phyloP scores from a whole-genome alignment of 53 echinoderm and acorn worm genomes.

The Holothuria scabra region DNA sequence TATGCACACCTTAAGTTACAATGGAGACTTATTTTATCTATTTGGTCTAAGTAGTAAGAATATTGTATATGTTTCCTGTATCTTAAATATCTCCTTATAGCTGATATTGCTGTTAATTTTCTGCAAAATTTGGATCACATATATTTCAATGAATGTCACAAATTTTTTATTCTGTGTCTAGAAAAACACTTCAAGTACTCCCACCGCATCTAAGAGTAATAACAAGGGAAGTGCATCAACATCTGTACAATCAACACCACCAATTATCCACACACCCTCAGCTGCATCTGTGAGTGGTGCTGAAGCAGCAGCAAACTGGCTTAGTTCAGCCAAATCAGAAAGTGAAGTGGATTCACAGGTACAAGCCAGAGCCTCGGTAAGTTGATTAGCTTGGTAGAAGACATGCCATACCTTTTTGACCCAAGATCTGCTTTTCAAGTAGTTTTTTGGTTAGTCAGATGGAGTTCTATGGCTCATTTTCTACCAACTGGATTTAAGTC shows the following conservation, averaged over 20 bases:
- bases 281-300: slow-evolving; percentile 67
- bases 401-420: too few species aligned
- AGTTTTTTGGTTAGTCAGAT: too few species aligned
- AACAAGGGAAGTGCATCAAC: slow-evolving; percentile 17
- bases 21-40: too few species aligned
- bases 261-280: slow-evolving; percentile 15
- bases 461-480: too few species aligned
- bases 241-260: slow-evolving; percentile 27
- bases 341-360: slow-evolving; percentile 55
- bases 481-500: too few species aligned
- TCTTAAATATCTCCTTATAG: too few species aligned
- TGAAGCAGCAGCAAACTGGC: slow-evolving; percentile 94
- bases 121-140: too few species aligned
- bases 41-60: too few species aligned
- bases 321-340: slow-evolving; percentile 93
- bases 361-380: slow-evolving; percentile 70
- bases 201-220: slow-evolving; percentile 2
- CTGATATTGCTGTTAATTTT: too few species aligned
- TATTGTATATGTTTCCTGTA: too few species aligned
- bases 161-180: neutral
- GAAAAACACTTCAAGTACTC: slow-evolving; percentile 39
- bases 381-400: slow-evolving; percentile 23
- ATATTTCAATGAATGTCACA: neutral
- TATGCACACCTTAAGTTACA: too few species aligned
- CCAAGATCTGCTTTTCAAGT: too few species aligned